Percentiles rank a stretch among this genome's conserved stretches.
Conservation (phyloP, 2,888 invertebrate species). For the Bombyx huttoni region DNA sequence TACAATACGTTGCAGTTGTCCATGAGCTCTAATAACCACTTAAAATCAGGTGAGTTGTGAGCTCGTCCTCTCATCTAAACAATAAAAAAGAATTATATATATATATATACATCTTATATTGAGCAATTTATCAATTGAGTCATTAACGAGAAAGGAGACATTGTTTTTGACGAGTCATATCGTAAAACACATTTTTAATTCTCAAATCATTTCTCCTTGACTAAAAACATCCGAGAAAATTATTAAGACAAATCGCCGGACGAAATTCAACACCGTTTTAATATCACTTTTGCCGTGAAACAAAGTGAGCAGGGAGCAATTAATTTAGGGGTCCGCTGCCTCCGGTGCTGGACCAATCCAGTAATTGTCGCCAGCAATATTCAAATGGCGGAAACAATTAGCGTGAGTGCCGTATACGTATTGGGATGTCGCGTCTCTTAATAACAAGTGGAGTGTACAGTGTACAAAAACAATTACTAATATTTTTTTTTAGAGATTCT, state of each 20-base stretch:
- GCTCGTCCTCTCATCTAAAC: too few species aligned
- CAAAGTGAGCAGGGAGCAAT: constrained; percentile 60
- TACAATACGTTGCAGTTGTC: too few species aligned
- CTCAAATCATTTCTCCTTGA: not conserved
- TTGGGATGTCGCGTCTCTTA: constrained; percentile 15
- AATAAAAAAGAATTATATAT: too few species aligned
- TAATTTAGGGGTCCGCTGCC: constrained; percentile 56
- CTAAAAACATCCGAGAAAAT: constrained; percentile 3
- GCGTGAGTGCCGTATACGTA: constrained; percentile 55
- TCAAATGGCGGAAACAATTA: constrained; percentile 73
- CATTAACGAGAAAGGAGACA: too few species aligned
- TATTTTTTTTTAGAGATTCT: too few species aligned
- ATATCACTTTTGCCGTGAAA: constrained; percentile 40
- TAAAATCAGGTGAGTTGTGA: too few species aligned
- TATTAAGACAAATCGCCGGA: constrained; percentile 2
- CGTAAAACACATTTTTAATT: too few species aligned
- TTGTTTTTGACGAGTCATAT: too few species aligned
- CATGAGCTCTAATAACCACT: too few species aligned
- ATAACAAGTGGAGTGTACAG: constrained; percentile 7
- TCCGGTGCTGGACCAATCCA: constrained; percentile 58
- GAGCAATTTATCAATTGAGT: too few species aligned
- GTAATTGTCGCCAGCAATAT: constrained; percentile 69
- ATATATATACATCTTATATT: too few species aligned
- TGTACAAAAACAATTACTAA: too few species aligned
- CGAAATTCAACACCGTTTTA: constrained; percentile 11